Conservation (phyloP, 2,797 vertebrate genomes). For the Amniataba percoides region DNA sequence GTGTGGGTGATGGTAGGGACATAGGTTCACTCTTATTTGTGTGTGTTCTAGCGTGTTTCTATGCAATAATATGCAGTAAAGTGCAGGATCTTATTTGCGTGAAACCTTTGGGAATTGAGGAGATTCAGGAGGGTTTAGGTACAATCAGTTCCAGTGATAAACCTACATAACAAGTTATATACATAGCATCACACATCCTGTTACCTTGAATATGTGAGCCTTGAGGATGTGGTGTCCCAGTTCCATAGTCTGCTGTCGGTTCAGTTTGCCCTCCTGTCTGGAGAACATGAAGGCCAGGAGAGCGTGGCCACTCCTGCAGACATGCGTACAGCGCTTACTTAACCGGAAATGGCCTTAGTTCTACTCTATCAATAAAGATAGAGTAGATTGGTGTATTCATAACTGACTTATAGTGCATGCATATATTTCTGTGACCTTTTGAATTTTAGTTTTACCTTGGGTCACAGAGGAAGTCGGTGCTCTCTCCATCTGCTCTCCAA, state of each 20-base stretch:
- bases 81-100: slow-evolving; percentile 12
- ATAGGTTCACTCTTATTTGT: slow-evolving; percentile 28
- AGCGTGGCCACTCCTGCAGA: slow-evolving; percentile 93
- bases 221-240: slow-evolving; percentile 99
- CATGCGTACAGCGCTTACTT: not conserved
- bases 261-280: slow-evolving; percentile 96
- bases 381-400: not conserved
- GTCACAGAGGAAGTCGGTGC: slow-evolving; percentile 94
- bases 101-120: slow-evolving; percentile 17
- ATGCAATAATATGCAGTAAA: slow-evolving; percentile 12
- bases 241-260: slow-evolving; percentile 98
- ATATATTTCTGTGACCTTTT: slow-evolving; percentile 12
- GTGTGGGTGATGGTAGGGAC: slow-evolving; percentile 42
- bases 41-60: slow-evolving; percentile 20
- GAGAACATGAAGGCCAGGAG: slow-evolving; percentile 99
- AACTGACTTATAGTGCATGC: not conserved
- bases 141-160: slow-evolving; percentile 14
- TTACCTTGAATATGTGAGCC: slow-evolving; percentile 98
- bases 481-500: slow-evolving; percentile 97
- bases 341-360: slow-evolving; percentile 13
- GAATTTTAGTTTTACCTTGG: slow-evolving; percentile 88
- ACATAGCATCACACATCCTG: slow-evolving; percentile 13
- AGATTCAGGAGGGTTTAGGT: not conserved
- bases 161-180: slow-evolving; percentile 27
- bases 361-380: not conserved